Conservation (phyloP, 2,797 vertebrate genomes). For the Perodicticus potto region DNA sequence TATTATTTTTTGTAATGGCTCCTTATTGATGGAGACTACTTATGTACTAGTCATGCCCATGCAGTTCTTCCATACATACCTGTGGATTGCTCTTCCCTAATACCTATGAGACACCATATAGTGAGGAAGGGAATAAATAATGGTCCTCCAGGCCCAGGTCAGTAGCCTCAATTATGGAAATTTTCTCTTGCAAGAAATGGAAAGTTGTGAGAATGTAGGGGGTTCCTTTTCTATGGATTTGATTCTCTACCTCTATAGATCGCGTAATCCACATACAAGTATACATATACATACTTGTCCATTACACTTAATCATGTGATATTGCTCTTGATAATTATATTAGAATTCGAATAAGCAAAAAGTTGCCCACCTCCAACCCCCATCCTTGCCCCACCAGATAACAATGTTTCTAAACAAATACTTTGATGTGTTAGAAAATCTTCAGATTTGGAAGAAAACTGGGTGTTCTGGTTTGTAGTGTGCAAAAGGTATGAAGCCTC, state of each 20-base stretch:
- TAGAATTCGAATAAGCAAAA: background rate
- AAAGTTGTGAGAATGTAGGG: background rate
- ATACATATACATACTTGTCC: background rate
- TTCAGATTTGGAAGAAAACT: slow-evolving; percentile 13
- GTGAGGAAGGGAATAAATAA: no score
- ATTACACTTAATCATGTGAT: background rate
- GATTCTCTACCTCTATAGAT: background rate
- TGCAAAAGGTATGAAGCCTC: background rate
- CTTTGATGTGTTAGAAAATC: background rate
- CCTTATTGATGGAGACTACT: background rate
- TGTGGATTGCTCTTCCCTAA: background rate
- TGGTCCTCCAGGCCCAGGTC: background rate
- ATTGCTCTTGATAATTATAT: background rate
- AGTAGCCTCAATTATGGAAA: background rate
- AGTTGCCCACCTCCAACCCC: background rate
- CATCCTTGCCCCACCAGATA: background rate
- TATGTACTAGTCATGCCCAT: background rate
- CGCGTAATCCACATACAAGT: background rate
- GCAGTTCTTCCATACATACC: background rate
- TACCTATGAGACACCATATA: background rate
- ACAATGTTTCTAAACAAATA: slow-evolving; percentile 37
- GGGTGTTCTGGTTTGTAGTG: background rate
- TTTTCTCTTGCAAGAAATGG: slow-evolving; percentile 21
- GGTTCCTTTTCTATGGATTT: background rate
- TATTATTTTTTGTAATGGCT: background rate